phyloP scores from a whole-genome alignment of 2,113 vertebrate genomes.

The Pedetes capensis region DNA sequence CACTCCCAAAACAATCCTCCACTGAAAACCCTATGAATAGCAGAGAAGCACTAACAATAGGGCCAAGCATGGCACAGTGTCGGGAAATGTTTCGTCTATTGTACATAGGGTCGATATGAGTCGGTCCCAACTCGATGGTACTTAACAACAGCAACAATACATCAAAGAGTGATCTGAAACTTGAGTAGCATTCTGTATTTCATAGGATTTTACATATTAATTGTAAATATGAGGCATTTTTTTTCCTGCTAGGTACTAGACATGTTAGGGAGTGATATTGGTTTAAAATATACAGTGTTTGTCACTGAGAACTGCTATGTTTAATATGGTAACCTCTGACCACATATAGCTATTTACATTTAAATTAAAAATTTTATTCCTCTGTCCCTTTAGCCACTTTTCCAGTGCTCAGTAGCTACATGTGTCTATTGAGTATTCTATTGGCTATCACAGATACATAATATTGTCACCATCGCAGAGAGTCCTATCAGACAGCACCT shows the following conservation, averaged over 20 bases:
- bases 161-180: not conserved
- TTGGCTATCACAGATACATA: not conserved
- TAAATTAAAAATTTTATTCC: not conserved
- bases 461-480: not conserved
- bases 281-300: not conserved
- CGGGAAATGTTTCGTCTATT: too few relatives aligned
- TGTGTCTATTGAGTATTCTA: not conserved
- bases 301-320: not conserved
- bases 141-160: too few relatives aligned
- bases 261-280: not conserved
- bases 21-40: too few relatives aligned
- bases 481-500: not conserved
- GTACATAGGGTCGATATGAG: too few relatives aligned
- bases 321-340: not conserved
- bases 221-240: not conserved
- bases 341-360: not conserved
- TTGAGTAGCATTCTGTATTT: not conserved
- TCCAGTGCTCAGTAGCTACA: not conserved
- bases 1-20: too few relatives aligned
- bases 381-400: not conserved
- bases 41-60: too few relatives aligned
- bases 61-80: too few relatives aligned
- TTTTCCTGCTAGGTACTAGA: not conserved
- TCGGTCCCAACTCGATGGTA: too few relatives aligned
- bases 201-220: not conserved